A percentile compares a stretch with the other conserved stretches of the same genome.
phyloP scores from a whole-genome alignment of 2,888 invertebrate species.

The Drosophila yooni region DNA sequence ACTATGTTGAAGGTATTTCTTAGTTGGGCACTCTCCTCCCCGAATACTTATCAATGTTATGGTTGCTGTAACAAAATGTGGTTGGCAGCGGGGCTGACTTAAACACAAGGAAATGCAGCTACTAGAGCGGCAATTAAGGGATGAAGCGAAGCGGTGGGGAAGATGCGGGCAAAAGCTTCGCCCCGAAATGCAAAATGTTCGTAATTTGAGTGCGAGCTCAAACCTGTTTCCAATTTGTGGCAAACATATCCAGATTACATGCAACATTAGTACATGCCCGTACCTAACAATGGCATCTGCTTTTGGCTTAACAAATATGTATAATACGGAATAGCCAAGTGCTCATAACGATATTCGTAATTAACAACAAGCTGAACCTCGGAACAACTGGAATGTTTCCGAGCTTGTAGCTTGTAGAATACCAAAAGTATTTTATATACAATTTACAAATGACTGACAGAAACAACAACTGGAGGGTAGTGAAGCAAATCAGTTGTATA shows the following conservation, averaged over 20 bases:
- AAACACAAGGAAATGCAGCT: slow-evolving; percentile 50
- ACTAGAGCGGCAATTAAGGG: slow-evolving; percentile 68
- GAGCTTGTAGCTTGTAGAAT: neutral
- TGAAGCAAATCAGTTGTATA: neutral
- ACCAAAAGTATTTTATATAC: slow-evolving; percentile 11
- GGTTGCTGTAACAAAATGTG: slow-evolving; percentile 41
- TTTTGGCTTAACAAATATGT: neutral
- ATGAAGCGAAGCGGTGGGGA: slow-evolving; percentile 19
- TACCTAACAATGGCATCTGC: slow-evolving; percentile 13
- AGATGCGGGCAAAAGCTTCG: neutral
- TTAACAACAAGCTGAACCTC: slow-evolving; percentile 24
- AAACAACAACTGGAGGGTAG: neutral
- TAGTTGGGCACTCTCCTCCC: neutral
- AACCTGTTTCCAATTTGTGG: slow-evolving; percentile 54
- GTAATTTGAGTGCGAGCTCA: slow-evolving; percentile 41
- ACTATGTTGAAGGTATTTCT: neutral
- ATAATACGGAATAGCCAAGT: neutral
- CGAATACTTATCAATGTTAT: neutral
- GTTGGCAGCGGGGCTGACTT: slow-evolving; percentile 57
- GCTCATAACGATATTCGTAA: slow-evolving; percentile 19
- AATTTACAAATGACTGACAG: slow-evolving; percentile 22
- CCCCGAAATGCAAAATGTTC: slow-evolving; percentile 11
- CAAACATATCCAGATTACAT: slow-evolving; percentile 23
- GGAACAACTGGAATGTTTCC: slow-evolving; percentile 3
- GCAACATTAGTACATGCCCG: slow-evolving; percentile 3